phyloP scores from a whole-genome alignment of 2,797 vertebrate species.

The Gallinago nigripennis region DNA sequence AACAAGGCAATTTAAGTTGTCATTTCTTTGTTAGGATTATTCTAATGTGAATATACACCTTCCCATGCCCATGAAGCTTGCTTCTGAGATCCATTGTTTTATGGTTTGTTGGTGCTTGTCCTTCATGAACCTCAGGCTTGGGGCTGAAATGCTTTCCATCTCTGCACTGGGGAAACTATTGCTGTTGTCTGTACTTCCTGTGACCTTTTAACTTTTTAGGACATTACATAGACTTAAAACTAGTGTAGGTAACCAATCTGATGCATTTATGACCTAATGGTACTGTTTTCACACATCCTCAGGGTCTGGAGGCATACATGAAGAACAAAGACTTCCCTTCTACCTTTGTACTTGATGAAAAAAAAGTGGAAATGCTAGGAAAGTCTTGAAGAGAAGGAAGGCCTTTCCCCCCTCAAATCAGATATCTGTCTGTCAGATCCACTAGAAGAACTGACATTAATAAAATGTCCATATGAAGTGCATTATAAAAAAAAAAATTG shows the following conservation, averaged over 20 bases:
- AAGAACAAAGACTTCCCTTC: constrained; percentile 77
- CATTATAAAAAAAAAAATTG: background rate
- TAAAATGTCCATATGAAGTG: constrained; percentile 1
- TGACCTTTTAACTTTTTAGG: background rate
- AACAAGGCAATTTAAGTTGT: background rate
- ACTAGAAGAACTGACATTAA: background rate
- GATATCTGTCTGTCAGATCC: background rate
- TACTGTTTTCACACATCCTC: constrained; percentile 2
- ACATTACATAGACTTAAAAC: background rate
- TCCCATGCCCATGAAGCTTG: background rate
- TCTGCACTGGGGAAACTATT: background rate
- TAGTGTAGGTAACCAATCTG: background rate
- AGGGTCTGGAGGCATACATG: constrained; percentile 87
- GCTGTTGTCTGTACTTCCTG: background rate
- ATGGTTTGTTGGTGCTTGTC: accelerated
- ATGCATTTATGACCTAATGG: background rate
- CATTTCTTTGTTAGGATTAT: background rate
- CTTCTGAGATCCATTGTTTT: background rate
- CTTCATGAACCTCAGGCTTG: background rate
- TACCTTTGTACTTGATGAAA: constrained; percentile 82
- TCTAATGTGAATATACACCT: background rate
- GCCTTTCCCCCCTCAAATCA: background rate
- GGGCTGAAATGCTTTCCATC: background rate
- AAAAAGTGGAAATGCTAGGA: constrained; percentile 48
- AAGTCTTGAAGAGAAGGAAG: constrained; percentile 51